Conservation (phyloP, 2,888 invertebrate genomes). For the Colostygia pectinataria region DNA sequence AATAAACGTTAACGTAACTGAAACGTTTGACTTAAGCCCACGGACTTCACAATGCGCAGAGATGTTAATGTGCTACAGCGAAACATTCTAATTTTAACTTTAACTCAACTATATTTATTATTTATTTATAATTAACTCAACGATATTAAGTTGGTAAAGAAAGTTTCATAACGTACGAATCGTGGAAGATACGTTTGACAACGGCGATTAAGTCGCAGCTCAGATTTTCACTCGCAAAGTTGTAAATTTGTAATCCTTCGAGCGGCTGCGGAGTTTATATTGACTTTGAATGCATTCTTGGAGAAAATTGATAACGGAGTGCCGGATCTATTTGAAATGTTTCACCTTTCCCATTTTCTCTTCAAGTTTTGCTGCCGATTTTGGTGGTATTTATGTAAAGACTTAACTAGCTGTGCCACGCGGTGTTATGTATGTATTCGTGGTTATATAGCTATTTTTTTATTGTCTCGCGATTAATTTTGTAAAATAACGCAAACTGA, state of each 20-base stretch:
- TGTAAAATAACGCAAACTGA: no score
- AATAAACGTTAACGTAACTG: no score
- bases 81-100: no score
- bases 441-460: background rate
- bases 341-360: constrained; percentile 5
- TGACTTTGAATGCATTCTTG: constrained; percentile 35
- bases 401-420: background rate
- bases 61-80: no score
- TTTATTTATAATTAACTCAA: no score
- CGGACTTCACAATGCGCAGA: no score
- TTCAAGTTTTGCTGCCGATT: background rate
- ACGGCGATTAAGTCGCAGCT: no score
- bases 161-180: no score
- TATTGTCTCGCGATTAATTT: background rate
- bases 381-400: background rate
- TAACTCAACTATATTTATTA: no score
- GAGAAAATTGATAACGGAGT: constrained; percentile 31
- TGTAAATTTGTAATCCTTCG: constrained; percentile 33
- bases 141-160: no score
- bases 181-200: no score
- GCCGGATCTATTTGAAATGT: constrained; percentile 22
- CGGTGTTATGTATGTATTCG: background rate
- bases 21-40: no score
- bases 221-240: constrained; percentile 19
- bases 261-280: constrained; percentile 33